Base-by-base conservation (phyloP, 1,140 invertebrate species). In the Whitmania pigra region DNA sequence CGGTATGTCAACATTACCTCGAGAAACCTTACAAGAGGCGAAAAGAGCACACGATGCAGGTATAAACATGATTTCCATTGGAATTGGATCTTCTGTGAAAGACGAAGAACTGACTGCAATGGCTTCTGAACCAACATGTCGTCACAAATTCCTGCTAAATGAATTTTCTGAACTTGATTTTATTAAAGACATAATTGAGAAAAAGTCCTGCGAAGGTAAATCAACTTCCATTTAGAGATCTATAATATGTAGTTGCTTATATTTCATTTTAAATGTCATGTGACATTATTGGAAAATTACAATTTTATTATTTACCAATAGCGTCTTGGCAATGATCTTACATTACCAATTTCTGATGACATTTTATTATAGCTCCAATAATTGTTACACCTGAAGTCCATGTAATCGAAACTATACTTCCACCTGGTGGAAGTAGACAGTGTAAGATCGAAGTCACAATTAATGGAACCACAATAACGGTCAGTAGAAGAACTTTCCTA, bases 131-230 rank as follows among this genome's bases (percentile, higher is more conserved):
- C 71, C 71, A 9, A 53, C 20, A 4, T 72, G 69, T 31, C 18
- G 22, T 7, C 31, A 72, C 49, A n/a, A 69, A 6, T 69, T 67
- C 17, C 29, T 67, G 5, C 20, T 72, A 29, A 22, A 69, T 17
- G 49, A 36, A 17, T 72, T 67, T 27, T 20, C 15, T 18, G 71
- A 72, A 67, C 27, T 72, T n/a, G 31, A 67, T 9, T 18, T n/a
- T 2, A 43, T 72, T 25, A 72, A 69, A 49, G 25, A 72, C 49
- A 57, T 63, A 2, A 72, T 72, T 49, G 71, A 72, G 49, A 67
- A 72, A 49, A 72, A 67, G 31, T 69, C 71, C 5, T 72, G 71
- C 60, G 60, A 67, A 60, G 71, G 71, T 72, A 20, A 20, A 49
- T 15, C 31, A 57, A 57, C 25, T 57, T 57, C 54, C 54, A 20